phyloP scores from a whole-genome alignment of 1,140 invertebrate genomes.

The Lucilia cuprina region DNA sequence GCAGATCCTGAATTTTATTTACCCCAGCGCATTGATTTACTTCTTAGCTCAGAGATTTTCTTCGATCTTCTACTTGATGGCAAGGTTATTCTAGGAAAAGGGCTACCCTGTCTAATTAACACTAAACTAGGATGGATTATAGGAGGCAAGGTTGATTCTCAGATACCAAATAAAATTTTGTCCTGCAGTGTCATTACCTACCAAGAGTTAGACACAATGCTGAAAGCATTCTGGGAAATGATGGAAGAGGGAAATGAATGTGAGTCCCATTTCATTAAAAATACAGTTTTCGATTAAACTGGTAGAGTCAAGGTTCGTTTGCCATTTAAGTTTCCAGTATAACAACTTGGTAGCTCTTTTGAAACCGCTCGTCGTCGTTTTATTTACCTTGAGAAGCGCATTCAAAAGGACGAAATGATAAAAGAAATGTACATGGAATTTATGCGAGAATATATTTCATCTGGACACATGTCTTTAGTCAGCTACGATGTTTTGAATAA shows the following conservation, averaged over 20 bases:
- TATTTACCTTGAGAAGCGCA: background rate
- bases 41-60: slow-evolving; percentile 47
- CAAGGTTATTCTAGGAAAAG: slow-evolving; percentile 31
- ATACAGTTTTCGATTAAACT: background rate
- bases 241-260: background rate
- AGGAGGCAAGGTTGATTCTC: background rate
- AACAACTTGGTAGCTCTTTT: background rate
- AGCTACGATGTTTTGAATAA: background rate
- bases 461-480: background rate
- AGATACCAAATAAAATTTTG: background rate
- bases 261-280: background rate
- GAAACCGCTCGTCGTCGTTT: background rate
- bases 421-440: slow-evolving; percentile 25
- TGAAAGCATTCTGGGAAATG: slow-evolving; percentile 49
- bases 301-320: background rate
- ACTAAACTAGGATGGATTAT: slow-evolving; percentile 34
- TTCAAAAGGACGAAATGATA: background rate
- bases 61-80: slow-evolving; percentile 46
- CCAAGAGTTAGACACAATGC: background rate
- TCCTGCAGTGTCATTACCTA: background rate
- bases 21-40: slow-evolving; percentile 44
- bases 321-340: background rate
- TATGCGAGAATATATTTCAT: slow-evolving; percentile 9
- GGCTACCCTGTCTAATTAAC: slow-evolving; percentile 43
- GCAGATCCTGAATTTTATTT: slow-evolving; percentile 49